Evolutionary conservation across 2,888 invertebrate species (phyloP).

Genomic region (Drosophila meridiana): DNA sequence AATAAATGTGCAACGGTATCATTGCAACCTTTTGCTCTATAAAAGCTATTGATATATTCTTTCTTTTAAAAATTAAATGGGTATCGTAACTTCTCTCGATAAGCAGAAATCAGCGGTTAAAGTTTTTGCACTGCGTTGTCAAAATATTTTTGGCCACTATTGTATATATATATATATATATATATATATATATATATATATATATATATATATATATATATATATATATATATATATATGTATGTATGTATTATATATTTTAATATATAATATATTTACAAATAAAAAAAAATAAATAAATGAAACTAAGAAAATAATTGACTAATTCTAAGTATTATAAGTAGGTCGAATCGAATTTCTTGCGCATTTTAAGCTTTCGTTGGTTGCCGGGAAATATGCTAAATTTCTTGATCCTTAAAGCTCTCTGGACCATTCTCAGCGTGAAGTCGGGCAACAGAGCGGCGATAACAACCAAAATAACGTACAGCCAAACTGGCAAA

Average conservation of each 20-base stretch:
- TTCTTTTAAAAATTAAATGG: too few species aligned
- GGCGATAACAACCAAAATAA: slow-evolving; percentile 85
- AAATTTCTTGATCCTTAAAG: slow-evolving; percentile 75
- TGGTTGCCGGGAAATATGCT: slow-evolving; percentile 81
- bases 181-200: too few species aligned
- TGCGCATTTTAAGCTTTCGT: slow-evolving; percentile 64
- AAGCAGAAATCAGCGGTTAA: too few species aligned
- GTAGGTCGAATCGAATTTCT: slow-evolving; percentile 75
- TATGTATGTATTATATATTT: slow-evolving; percentile 18
- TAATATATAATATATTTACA: slow-evolving; percentile 50
- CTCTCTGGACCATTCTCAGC: slow-evolving; percentile 74
- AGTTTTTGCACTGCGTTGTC: too few species aligned
- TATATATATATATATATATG: slow-evolving; percentile 14
- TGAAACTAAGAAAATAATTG: slow-evolving; percentile 53
- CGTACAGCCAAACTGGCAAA: slow-evolving; percentile 87
- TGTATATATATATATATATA: too few species aligned
- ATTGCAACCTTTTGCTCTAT: too few species aligned
- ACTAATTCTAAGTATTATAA: slow-evolving; percentile 58
- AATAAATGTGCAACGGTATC: too few species aligned
- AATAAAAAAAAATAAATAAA: slow-evolving; percentile 61
- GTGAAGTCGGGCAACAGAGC: slow-evolving; percentile 87
- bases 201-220: not conserved
- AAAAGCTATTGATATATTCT: too few species aligned
- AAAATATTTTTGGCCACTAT: too few species aligned
- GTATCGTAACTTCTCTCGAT: too few species aligned